Evolutionary conservation across 1,140 invertebrate species (phyloP).

Genomic region (Reticulitermes speratus): DNA sequence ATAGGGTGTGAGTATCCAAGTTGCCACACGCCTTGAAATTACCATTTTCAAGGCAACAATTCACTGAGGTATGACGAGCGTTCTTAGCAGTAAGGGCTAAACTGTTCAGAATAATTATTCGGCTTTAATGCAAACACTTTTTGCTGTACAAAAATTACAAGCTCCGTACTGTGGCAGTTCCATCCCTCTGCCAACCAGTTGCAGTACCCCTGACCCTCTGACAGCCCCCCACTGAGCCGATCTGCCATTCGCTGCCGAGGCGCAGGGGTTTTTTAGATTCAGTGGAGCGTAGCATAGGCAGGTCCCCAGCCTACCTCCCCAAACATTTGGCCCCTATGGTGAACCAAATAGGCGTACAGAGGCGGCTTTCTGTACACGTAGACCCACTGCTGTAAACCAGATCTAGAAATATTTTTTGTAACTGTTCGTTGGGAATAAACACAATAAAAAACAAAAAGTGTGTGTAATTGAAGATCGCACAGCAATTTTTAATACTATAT

Average conservation of each 20-base stretch:
- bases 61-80: no score
- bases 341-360: conserved; percentile 19
- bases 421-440: neutral
- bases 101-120: no score
- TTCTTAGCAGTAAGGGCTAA: no score
- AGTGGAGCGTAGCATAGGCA: neutral
- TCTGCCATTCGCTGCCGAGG: conserved; percentile 23
- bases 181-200: neutral
- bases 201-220: neutral
- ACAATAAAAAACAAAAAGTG: no score
- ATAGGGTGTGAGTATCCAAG: no score
- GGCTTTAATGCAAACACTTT: neutral
- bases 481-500: no score
- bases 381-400: neutral
- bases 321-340: neutral
- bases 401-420: neutral
- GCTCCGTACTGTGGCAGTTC: neutral
- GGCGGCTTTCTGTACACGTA: neutral
- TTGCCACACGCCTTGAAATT: no score
- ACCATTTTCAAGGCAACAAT: no score
- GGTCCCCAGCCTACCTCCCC: neutral
- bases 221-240: conserved; percentile 19
- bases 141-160: neutral
- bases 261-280: conserved; percentile 17
- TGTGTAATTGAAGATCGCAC: no score